A percentile compares a stretch with the other conserved stretches of the same genome.
Evolutionary conservation across 2,113 vertebrate species (phyloP).

Genomic region (Prionailurus viverrinus): DNA sequence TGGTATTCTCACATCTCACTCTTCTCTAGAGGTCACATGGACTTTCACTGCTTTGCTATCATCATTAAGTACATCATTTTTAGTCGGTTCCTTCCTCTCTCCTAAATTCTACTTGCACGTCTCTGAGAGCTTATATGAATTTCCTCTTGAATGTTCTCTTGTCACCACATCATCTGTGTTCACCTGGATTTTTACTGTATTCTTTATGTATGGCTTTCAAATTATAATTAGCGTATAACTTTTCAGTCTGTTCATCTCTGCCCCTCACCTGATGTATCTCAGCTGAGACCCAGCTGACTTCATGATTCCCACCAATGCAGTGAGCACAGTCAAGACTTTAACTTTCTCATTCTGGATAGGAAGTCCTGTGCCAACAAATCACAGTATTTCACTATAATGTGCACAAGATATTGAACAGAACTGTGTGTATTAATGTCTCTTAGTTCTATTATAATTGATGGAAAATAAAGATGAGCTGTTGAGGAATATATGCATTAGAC

Average conservation of each 20-base stretch:
- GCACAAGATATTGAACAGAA: not conserved
- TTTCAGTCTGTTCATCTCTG: not conserved
- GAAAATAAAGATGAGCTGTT: not conserved
- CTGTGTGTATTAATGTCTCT: not conserved
- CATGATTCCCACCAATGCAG: not conserved
- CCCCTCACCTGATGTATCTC: not conserved
- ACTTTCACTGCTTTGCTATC: not conserved
- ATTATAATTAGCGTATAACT: not conserved
- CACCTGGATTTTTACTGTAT: not conserved
- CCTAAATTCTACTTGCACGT: not conserved
- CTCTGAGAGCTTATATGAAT: not conserved
- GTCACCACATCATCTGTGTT: not conserved
- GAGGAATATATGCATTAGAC: not conserved
- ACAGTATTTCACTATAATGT: not conserved
- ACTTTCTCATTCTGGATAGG: not conserved
- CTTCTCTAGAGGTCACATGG: not conserved
- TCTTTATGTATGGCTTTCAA: not conserved
- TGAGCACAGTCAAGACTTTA: not conserved
- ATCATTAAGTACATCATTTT: not conserved
- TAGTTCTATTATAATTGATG: conserved; percentile 46
- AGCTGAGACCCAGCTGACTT: not conserved
- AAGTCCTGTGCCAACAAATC: not conserved
- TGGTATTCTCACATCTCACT: not conserved
- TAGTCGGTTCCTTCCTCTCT: not conserved
- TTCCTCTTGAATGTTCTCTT: not conserved